phyloP scores from a whole-genome alignment of 64 coral and sea anemone genomes.

The Montipora capricornis region DNA sequence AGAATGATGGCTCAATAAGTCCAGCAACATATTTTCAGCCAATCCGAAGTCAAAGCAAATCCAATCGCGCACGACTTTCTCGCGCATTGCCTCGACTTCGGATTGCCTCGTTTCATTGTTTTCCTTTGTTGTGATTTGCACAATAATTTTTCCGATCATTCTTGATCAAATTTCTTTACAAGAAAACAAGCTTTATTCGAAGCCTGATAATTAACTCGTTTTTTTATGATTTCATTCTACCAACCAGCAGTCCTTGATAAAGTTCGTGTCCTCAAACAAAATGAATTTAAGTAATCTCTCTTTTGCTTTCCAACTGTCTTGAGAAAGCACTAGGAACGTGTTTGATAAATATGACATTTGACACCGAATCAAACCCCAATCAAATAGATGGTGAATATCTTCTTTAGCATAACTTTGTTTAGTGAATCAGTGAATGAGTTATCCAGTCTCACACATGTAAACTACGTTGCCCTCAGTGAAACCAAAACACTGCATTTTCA shows the following conservation, averaged over 20 bases:
- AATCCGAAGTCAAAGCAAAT: too few relatives aligned
- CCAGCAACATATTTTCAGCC: too few relatives aligned
- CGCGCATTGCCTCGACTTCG: too few relatives aligned
- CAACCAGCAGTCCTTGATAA: constrained; percentile 1
- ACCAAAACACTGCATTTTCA: too few relatives aligned
- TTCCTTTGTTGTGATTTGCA: background rate
- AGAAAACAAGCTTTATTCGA: background rate
- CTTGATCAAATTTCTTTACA: background rate
- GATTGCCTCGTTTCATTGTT: background rate
- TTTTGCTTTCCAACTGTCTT: background rate
- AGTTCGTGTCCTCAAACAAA: background rate
- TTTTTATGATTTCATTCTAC: constrained; percentile 18
- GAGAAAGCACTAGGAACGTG: background rate
- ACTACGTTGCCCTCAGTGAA: background rate
- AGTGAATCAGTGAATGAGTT: background rate
- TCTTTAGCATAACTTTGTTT: background rate
- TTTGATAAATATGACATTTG: background rate
- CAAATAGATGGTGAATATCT: background rate
- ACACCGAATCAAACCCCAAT: background rate
- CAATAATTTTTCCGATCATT: too few relatives aligned
- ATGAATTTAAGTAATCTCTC: background rate
- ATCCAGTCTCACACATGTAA: background rate
- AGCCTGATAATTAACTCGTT: background rate
- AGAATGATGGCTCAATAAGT: too few relatives aligned
- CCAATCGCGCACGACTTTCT: too few relatives aligned